These are phyloP conservation scores for Bucorvus abyssinicus DNA, from an alignment of 2,797 vertebrate genomes.

Conservation along the genomic window DNA sequence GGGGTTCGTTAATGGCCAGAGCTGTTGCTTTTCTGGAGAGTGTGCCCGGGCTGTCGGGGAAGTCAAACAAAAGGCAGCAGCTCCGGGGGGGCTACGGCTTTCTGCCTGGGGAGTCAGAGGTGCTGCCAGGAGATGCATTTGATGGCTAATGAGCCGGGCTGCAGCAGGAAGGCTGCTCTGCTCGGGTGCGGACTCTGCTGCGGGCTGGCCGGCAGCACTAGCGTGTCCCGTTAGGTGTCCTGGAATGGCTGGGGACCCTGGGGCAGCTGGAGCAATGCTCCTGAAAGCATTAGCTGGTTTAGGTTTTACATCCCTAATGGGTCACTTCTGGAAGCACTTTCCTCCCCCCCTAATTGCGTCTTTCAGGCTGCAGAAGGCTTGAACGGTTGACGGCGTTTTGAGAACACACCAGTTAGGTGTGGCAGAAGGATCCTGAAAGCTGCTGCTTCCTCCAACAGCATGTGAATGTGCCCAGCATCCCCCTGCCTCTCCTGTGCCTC, in stretches of 20 bases:
- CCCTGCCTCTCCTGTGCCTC: no score
- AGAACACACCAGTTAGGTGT: accelerated
- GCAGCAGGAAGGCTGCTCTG: no score
- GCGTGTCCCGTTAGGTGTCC: accelerated
- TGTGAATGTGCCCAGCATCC: accelerated
- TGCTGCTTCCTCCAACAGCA: not conserved
- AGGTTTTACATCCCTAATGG: accelerated
- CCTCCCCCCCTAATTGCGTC: not conserved
- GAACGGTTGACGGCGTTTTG: not conserved
- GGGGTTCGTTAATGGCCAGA: not conserved
- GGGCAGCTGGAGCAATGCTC: not conserved
- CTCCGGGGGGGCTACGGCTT: not conserved
- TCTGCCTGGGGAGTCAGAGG: not conserved
- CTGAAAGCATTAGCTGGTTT: accelerated
- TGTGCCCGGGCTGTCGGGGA: not conserved
- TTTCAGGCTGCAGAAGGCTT: not conserved
- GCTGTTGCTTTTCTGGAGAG: not conserved
- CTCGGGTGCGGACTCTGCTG: not conserved
- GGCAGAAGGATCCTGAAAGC: not conserved
- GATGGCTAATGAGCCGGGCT: not conserved
- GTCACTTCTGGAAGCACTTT: not conserved
- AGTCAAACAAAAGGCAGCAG: not conserved
- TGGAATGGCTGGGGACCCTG: no score
- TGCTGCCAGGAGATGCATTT: not conserved
- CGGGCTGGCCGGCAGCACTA: not conserved